Evolutionary conservation across 2,888 invertebrate species (phyloP), one percentile per base, ranked within the genome.

Genomic region (Drepanosiphum platanoidis): DNA sequence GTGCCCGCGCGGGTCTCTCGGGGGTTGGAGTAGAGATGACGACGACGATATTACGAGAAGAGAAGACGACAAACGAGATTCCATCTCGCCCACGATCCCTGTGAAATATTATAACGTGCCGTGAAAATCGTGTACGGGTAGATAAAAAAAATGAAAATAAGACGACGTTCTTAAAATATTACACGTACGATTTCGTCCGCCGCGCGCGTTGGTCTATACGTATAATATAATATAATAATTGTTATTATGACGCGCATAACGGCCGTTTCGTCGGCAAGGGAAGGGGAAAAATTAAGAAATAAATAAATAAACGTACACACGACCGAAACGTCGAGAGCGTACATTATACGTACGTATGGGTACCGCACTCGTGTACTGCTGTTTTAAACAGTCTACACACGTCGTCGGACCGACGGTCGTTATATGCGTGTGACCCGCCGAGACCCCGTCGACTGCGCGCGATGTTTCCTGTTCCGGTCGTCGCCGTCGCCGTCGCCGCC

Each of bases 381-480:
- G 27, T 72, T n/a, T 71, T 13, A 71, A 30, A 81, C 58, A 81
- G 81, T 81, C 81, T 7, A 18, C 30, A 34, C 81, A 81, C 81
- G 81, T 81, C 71, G 36, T 8, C 3, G 71, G 70, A 70, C 80
- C 36, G 52, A 66, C 78, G 42, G 79, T 80, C 22, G 68, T 70
- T 80, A n/a, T 34, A 27, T 52, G 71, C 71, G 81, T 70, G 80
- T 81, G 81, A 81, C 81, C 81, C 71, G 81, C n/a, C 22, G 58
- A 13, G 81, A 71, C 81, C 81, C 81, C 81, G 81, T 11, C 52
- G 36, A 61, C 74, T 3, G 13, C 71, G 15, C 30, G 52, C 81
- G 81, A 70, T 32, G 81, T 81, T 81, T 81, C 81, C 81, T 81
- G 81, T 81, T 81, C 81, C 81, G 81, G 81, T 61, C 70, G n/a